Base-by-base conservation (phyloP, 2,797 vertebrate genomes). In the Chromis chromis region DNA sequence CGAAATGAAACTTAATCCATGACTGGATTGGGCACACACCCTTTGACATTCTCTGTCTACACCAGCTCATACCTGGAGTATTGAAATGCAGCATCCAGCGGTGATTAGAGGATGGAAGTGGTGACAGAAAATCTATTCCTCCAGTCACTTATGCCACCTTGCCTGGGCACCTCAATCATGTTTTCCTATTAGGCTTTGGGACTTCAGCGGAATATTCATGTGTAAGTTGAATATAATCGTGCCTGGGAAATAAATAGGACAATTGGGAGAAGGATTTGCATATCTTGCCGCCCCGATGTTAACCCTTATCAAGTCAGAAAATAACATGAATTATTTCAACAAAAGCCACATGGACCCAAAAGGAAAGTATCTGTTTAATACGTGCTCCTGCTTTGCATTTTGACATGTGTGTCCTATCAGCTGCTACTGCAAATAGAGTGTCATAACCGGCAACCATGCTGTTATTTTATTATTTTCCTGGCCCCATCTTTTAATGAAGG, bases 81-180 rank as follows among this genome's bases (percentile, higher is more conserved):
- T 40, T 79, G 50, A 81, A 76, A 80, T 59, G 57, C 67, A 63
- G 48, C 61, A 74, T 76, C 50, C 63, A 59, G 62, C 52, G 24
- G 59, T 82, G 71, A 89, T 84, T 77, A 84, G 19, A 76, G 59
- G 68, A 70, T 44, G 60, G 21, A 86, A 64, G 31, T 49, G 72
- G 65, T 59, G 66, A 82, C 66, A 67, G 50, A 72, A 56, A 65
- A 76, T 71, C 62, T 58, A n/a, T 68, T 65, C 55, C 62, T 70
- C 25, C 53, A 49, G 63, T 79, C 60, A 62, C 42, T 79, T 52
- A 19, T 39, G 42, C 50, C 52, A 70, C 52, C 70, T 79, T 42
- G 33, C 33, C 68, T 19, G 56, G n/a, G 74, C 69, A 82, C 80
- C 80, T 82, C 75, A 89, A 84, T 86, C 80, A 74, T 81, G 70